Evolutionary conservation across 2,113 vertebrate species (phyloP), one percentile per base, ranked within the genome.

Genomic region (Chamaea fasciata): DNA sequence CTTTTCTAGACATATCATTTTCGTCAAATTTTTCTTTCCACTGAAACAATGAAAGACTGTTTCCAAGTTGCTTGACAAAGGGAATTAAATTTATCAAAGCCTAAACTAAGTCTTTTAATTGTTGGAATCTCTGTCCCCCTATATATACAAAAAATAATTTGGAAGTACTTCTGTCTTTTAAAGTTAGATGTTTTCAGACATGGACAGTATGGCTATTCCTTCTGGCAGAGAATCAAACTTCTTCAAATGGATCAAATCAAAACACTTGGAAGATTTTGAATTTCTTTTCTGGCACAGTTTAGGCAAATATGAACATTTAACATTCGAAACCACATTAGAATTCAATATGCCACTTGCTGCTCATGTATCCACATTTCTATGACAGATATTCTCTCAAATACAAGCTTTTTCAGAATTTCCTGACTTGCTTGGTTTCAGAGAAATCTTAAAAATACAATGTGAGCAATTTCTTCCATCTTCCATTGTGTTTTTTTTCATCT

Each of bases 201-300:
- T 8, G n/a, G 94, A 83, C 85, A 83, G 35, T 70, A 49, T 76
- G 56, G 35, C 33, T 95, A 56, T 81, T 94, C 83, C 88, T 87
- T 94, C 90, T 95, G 85, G 73, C 57, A 33, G 7, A 11, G 7
- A 35, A 87, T 87, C 80, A 95, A 87, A 83, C 31, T 73, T 57
- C 41, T 71, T 89, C n/a, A 89, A 91, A 96, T 11, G 18, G 74
- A 75, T 78, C n/a, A 81, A 87, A 85, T 93, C n/a, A 93, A 89
- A 97, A 46, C 11, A 33, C 55, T 64, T 6, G 11, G 26, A 92
- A 47, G n/a, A 3, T 56, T 94, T 77, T 88, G 50, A 79, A 63
- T 83, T 83, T 88, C 52, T 80, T 3, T 56, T 95, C 47, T 89
- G 65, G 19, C 46, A 12, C 24, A 69, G 19, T 65, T 63, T 23